phyloP scores from a whole-genome alignment of 30 jellyfish, hydroid and myxozoan genomes.

The Catostylus mosaicus region DNA sequence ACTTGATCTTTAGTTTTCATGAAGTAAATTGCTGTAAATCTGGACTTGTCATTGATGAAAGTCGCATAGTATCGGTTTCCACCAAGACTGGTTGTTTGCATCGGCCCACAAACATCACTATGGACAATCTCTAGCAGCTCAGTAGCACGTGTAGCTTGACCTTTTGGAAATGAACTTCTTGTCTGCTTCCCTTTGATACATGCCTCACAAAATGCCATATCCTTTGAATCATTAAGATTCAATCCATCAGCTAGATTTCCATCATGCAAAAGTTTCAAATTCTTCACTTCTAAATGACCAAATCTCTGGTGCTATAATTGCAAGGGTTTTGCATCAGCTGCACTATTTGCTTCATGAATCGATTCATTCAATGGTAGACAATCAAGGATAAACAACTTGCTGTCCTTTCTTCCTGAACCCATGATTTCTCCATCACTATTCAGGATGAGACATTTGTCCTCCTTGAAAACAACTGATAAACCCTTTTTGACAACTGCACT shows the following conservation, averaged over 20 bases:
- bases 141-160: slow-evolving; percentile 45
- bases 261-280: slow-evolving; percentile 19
- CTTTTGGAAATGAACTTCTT: slow-evolving; percentile 41
- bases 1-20: slow-evolving; percentile 34
- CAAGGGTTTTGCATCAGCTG: too few species aligned
- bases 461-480: too few species aligned
- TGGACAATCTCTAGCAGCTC: slow-evolving; percentile 24
- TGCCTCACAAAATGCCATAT: slow-evolving; percentile 15
- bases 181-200: slow-evolving; percentile 30
- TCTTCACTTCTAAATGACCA: slow-evolving; percentile 21
- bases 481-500: too few species aligned
- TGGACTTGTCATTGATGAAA: slow-evolving; percentile 51
- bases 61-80: slow-evolving; percentile 47
- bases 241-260: slow-evolving; percentile 25
- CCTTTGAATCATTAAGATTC: slow-evolving; percentile 10
- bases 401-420: too few species aligned
- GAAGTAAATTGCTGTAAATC: slow-evolving; percentile 29
- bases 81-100: slow-evolving; percentile 29
- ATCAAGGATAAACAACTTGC: too few species aligned
- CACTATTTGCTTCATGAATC: too few species aligned
- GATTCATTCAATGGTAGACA: too few species aligned
- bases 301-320: not conserved
- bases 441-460: too few species aligned
- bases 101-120: slow-evolving; percentile 53
- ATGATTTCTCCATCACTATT: too few species aligned